Evolutionary conservation across 2,888 invertebrate species (phyloP), one percentile per base, ranked within the genome.

Genomic region (Eupithecia insigniata): DNA sequence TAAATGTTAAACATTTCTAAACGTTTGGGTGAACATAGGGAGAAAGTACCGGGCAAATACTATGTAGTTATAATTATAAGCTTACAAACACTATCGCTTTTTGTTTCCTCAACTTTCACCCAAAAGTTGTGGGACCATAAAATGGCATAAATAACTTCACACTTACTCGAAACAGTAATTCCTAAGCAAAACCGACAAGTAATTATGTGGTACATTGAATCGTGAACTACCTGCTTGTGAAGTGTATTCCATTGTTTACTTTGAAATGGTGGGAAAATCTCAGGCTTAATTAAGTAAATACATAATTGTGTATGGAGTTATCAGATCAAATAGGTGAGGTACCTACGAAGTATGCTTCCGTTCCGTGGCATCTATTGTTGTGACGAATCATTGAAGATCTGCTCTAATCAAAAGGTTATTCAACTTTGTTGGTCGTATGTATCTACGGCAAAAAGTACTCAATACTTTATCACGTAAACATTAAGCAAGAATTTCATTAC

Each of bases 231-330:
- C 64, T 46, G 66, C 51, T 66, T 73, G 65, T 64, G 70, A 30
- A 70, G 58, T 64, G 64, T 65, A 30, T 26, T 68, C 8, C 12
- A 22, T 61, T 64, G 64, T 67, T 67, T 69, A 62, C 66, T 58
- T 68, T 66, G 60, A 65, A 70, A 70, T 71, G 70, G 58, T 74
- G 67, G 32, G 65, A 75, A 66, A 51, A 16, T 75, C 72, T 39
- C 72, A 72, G 67, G 70, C 36, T 64, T 67, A 64, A 67, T 71
- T 68, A 65, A 62, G 69, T 66, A 16, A 62, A 34, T 60, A 55
- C n/a, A n/a, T n/a, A n/a, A n/a, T n/a, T n/a, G n/a, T n/a, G 60
- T 70, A 43, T 30, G 36, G 16, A 2, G 36, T 64, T 58, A 58
- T 58, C 58, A 58, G 58, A 60, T 60, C 60, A 30, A 60, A 60